A percentile compares a stretch with the other conserved stretches of the same genome.
phyloP scores from a whole-genome alignment of 2,113 vertebrate species.

The Myiozetetes cayanensis region DNA sequence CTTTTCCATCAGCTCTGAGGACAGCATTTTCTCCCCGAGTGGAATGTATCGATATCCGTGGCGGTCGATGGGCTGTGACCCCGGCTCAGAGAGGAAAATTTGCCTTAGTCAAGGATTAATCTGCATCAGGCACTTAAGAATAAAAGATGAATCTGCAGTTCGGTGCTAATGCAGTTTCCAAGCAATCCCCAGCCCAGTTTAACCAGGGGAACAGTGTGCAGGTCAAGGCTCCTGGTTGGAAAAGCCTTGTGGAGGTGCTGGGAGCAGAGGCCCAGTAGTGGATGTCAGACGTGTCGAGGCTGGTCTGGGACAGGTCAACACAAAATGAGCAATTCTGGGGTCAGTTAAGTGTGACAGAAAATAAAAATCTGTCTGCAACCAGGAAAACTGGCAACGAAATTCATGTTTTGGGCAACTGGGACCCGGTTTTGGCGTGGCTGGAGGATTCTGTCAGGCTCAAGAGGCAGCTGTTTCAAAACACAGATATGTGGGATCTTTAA shows the following conservation, averaged over 20 bases:
- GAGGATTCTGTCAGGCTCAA: too few relatives aligned
- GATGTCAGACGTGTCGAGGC: rapidly evolving
- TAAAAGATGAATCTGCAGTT: background rate
- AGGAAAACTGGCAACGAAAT: too few relatives aligned
- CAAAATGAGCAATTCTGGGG: background rate
- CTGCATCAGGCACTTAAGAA: background rate
- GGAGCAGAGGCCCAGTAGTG: rapidly evolving
- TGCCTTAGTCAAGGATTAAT: background rate
- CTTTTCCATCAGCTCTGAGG: background rate
- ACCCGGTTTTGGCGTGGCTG: background rate
- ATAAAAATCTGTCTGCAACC: background rate
- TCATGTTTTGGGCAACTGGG: rapidly evolving
- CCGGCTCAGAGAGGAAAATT: background rate
- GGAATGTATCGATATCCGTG: rapidly evolving
- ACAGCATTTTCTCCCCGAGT: background rate
- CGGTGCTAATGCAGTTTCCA: background rate
- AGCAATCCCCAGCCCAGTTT: background rate
- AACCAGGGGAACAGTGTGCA: background rate
- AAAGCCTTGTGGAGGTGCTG: background rate
- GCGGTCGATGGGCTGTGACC: rapidly evolving
- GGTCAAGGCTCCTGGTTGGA: rapidly evolving
- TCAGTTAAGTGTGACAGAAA: too few relatives aligned
- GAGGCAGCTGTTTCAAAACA: background rate
- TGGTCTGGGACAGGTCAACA: rapidly evolving
- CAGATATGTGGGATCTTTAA: background rate